Evolutionary conservation across 1,140 invertebrate species (phyloP), one percentile per base, ranked within the genome.

Genomic region (Tetragonula clypearis): DNA sequence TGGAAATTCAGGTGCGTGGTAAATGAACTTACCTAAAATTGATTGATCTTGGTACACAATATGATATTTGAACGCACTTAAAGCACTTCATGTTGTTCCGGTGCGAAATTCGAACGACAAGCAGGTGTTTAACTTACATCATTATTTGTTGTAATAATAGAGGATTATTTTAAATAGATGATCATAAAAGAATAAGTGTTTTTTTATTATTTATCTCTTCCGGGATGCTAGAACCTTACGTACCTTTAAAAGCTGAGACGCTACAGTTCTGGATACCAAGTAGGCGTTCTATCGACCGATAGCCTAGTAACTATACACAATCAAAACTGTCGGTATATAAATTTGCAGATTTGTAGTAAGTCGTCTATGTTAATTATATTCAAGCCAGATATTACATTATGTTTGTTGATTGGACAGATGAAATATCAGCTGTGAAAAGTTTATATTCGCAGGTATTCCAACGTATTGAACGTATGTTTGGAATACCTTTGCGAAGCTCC

Each of bases 1-100:
- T 94, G 75, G 93, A 94, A 68, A 65, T 94, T 23, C 93, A 94
- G 91, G 93, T 94, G 84, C 72, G 93, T 91, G 73, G 2, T 8
- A 41, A 65, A 75, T 41, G 17, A 53, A 56, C 69, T 41, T 65
- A 68, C 8, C 12, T 0, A 74, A 66, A 68, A 66, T 68, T 81
- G 17, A 81, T 74, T 26, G 26, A 9, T 35, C 55, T 62, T 62
- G 3, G n/a, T 78, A 41, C 30, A 14, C 49, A 58, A 53, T 81
- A 53, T 53, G 55, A 77, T 65, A 76, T 82, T 88, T 78, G 62
- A 88, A 85, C 69, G 23, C 30, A 82, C 74, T 35, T 71, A 73
- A 71, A 62, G 41, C 55, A 30, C 72, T 76, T n/a, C 74, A 56
- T 49, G 60, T 82, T 81, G 53, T 87, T 79, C 76, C 35, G 58